A percentile compares a stretch with the other conserved stretches of the same genome.
phyloP scores from a whole-genome alignment of 2,797 vertebrate species.

The Gymnothorax javanicus region DNA sequence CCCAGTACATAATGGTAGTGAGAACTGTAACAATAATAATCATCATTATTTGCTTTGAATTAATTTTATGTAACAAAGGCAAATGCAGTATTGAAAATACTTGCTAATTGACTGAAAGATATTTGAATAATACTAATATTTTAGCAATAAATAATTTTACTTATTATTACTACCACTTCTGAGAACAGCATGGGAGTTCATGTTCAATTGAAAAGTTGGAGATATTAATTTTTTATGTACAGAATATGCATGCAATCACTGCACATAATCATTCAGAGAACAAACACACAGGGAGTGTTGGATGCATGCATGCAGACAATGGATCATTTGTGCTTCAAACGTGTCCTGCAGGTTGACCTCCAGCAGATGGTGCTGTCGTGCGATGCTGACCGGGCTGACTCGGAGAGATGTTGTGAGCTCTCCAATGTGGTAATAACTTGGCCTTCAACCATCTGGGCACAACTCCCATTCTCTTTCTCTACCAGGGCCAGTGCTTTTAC shows the following conservation, averaged over 20 bases:
- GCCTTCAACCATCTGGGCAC: conserved; percentile 7
- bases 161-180: too few relatives aligned
- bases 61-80: too few relatives aligned
- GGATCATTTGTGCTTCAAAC: background rate
- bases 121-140: background rate
- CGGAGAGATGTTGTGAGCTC: conserved; percentile 80
- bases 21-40: background rate
- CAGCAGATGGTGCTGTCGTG: conserved; percentile 76
- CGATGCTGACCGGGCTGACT: conserved; percentile 71
- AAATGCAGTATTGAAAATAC: too few relatives aligned
- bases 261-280: background rate
- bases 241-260: background rate
- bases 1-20: too few relatives aligned
- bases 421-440: conserved; percentile 70
- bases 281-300: background rate
- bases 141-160: too few relatives aligned
- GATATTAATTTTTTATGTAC: background rate
- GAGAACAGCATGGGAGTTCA: too few relatives aligned
- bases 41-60: background rate
- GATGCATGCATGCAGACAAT: background rate
- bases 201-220: too few relatives aligned
- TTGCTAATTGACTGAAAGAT: background rate
- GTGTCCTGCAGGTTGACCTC: conserved; percentile 66
- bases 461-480: conserved; percentile 31
- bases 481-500: conserved; percentile 5